Evolutionary conservation across 2,888 invertebrate genomes (phyloP).

Genomic region (Leucophenga montana): DNA sequence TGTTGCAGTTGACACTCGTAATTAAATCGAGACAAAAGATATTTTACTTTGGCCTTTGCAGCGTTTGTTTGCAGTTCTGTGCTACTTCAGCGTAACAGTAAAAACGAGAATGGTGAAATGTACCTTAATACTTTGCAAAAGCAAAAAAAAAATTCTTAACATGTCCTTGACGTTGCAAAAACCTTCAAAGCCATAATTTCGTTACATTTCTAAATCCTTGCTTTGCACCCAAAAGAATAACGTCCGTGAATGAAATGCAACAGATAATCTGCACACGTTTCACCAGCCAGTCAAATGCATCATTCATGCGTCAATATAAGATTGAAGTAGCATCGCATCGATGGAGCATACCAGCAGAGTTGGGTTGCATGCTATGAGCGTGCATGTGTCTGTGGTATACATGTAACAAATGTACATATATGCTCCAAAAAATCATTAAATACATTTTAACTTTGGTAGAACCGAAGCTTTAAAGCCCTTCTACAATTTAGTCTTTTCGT

Average conservation of each 20-base stretch:
- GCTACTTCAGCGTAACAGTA: slow-evolving; percentile 40
- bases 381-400: too few relatives aligned
- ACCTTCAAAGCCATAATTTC: neutral
- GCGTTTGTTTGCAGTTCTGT: neutral
- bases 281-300: slow-evolving; percentile 23
- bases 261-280: slow-evolving; percentile 23
- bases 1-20: slow-evolving; percentile 59
- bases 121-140: neutral
- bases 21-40: slow-evolving; percentile 65
- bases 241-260: slow-evolving; percentile 10
- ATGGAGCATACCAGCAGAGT: too few relatives aligned
- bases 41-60: too few relatives aligned
- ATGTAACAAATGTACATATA: too few relatives aligned
- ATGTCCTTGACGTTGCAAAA: neutral
- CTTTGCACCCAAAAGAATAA: neutral
- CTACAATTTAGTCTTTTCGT: too few relatives aligned
- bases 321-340: neutral
- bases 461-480: too few relatives aligned
- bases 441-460: too few relatives aligned
- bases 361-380: too few relatives aligned
- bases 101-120: neutral
- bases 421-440: too few relatives aligned
- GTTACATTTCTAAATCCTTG: neutral
- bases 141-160: neutral
- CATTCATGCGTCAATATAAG: slow-evolving; percentile 22